Percentiles rank a stretch among this genome's conserved stretches.
These are phyloP conservation scores for Phainopepla nitens DNA, from an alignment of 2,113 vertebrate genomes.

Conservation along the genomic window DNA sequence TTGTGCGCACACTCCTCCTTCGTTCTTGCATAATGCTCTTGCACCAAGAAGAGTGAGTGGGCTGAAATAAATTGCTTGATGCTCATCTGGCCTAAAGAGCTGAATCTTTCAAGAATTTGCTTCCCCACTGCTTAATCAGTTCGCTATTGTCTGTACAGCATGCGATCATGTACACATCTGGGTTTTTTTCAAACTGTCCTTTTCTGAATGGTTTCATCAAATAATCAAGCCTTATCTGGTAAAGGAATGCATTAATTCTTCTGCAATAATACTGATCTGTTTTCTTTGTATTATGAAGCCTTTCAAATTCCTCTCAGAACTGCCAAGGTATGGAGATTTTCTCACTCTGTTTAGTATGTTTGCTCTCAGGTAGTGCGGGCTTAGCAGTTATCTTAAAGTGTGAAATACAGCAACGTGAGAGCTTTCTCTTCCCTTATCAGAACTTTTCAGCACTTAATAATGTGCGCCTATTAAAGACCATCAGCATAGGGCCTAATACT, in stretches of 20 bases:
- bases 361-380: not conserved
- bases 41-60: not conserved
- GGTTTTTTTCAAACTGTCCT: not conserved
- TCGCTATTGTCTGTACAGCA: not conserved
- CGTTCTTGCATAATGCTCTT: slow-evolving; percentile 7
- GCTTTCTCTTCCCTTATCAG: not conserved
- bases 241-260: not conserved
- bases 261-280: not conserved
- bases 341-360: not conserved
- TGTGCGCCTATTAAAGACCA: not conserved
- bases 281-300: not conserved
- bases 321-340: not conserved
- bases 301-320: not conserved
- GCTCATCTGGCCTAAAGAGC: not conserved
- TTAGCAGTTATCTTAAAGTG: not conserved
- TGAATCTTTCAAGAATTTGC: not conserved
- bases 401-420: not conserved
- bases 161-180: not conserved
- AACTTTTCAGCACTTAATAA: not conserved
- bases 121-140: not conserved
- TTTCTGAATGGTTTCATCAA: not conserved
- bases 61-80: not conserved
- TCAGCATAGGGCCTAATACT: not conserved
- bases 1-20: not conserved
- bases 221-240: not conserved